Base-by-base conservation (phyloP, 1,140 invertebrate genomes). In the Calliopsis andreniformis region DNA sequence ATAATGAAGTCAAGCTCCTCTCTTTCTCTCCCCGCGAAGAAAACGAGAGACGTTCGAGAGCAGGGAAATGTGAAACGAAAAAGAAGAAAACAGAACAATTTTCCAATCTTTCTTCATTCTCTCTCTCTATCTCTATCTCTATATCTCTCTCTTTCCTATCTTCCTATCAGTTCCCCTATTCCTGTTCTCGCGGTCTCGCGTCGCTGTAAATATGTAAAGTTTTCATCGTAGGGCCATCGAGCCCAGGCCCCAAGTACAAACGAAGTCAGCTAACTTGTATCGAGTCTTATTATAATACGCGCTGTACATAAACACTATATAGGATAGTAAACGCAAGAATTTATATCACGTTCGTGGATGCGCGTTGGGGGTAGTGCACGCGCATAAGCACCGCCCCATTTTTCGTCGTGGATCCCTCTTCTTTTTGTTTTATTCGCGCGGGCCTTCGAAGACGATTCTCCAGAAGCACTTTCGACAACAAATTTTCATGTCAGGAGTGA, bases 201-300 rank as follows among this genome's bases (percentile, higher is more conserved):
- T 75, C 71, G 55, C 78, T 92, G 90, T 91, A 92, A 87, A 92
- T 91, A 91, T 91, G 89, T 91, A 91, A 90, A 90, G 82, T 87
- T 86, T 10, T 73, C 80, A 87, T 76, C 82, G 82, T 89, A 89
- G 89, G 90, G 89, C 87, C 86, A 88, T 87, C 82, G 89, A 84
- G 88, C 87, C 90, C 90, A 88, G 89, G 89, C 90, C 89, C 90
- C 89, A 92, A 92, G 91, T 92, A 92, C 91, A 92, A 92, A 92
- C 87, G 83, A 89, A 91, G 90, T 90, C 89, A 90, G 85, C 88
- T 90, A 86, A 81, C 79, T 84, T 86, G 84, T 89, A 88, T 89
- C 86, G 88, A 91, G 86, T 90, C 88, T 88, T 88, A 86, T 87
- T 69, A 86, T 87, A 63, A 79, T 63, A 70, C 66, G 42, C 42